A percentile compares a stretch with the other conserved stretches of the same genome.
Conservation (phyloP, 2,888 invertebrate genomes). For the Trissolcus japonicus region DNA sequence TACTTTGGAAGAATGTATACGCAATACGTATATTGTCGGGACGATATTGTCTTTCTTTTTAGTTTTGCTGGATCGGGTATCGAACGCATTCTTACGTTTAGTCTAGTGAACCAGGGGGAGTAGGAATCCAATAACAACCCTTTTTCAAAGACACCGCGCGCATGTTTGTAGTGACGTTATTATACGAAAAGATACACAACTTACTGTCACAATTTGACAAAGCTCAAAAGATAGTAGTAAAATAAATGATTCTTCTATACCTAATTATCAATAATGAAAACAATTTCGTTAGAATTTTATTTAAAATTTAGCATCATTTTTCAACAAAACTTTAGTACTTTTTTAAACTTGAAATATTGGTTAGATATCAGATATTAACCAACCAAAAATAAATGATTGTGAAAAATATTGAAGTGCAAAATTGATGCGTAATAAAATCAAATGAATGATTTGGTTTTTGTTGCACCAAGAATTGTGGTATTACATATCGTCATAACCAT, state of each 20-base stretch:
- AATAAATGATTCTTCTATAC: neutral
- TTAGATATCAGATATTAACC: no score
- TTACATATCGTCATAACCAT: neutral
- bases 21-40: conserved; percentile 2
- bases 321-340: no score
- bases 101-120: conserved; percentile 36
- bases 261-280: no score
- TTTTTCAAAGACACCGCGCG: conserved; percentile 33
- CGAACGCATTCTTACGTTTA: conserved; percentile 44
- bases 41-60: conserved; percentile 15
- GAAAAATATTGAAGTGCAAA: no score
- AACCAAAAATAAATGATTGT: no score
- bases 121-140: conserved; percentile 47
- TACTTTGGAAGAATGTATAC: neutral
- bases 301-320: no score
- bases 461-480: neutral
- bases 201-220: neutral
- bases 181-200: conserved; percentile 25
- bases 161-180: conserved; percentile 27
- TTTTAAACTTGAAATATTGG: neutral
- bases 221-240: neutral
- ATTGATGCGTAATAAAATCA: no score
- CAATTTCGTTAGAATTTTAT: no score
- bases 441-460: no score
- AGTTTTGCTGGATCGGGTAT: conserved; percentile 31